A percentile compares a stretch with the other conserved stretches of the same genome.
phyloP scores from a whole-genome alignment of 2,113 vertebrate genomes.

The Microcebus lehilahytsara region DNA sequence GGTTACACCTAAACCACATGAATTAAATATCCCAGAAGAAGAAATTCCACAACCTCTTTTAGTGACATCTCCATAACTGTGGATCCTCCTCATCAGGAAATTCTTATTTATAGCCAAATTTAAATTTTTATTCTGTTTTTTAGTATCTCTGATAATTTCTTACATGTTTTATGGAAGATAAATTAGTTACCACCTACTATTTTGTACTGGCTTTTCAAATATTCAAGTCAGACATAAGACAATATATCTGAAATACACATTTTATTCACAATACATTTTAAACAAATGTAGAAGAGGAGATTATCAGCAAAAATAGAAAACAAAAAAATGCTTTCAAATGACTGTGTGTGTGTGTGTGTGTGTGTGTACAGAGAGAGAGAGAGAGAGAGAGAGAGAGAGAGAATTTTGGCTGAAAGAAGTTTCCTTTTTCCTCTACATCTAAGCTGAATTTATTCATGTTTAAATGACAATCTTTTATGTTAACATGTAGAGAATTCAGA shows the following conservation, averaged over 20 bases:
- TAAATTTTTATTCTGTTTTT: conserved; percentile 33
- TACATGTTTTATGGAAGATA: conserved; percentile 13
- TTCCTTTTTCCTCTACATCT: conserved; percentile 27
- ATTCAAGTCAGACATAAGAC: conserved; percentile 18
- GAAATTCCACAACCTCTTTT: not conserved
- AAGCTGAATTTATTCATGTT: not conserved
- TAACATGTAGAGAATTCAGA: not conserved
- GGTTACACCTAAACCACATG: not conserved
- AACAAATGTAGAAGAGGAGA: conserved; percentile 4
- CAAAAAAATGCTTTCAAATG: not conserved
- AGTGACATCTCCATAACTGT: not conserved
- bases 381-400: not conserved
- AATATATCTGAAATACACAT: not conserved
- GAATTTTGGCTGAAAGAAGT: conserved; percentile 8
- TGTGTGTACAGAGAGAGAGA: fast-evolving
- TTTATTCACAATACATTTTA: conserved; percentile 16
- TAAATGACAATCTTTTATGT: not conserved
- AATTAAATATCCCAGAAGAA: conserved; percentile 39
- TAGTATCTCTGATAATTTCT: not conserved
- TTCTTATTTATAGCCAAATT: not conserved
- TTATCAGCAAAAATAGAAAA: not conserved
- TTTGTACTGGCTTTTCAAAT: conserved; percentile 34
- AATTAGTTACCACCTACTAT: not conserved
- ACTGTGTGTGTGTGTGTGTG: no score
- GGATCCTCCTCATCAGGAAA: not conserved